phyloP scores from a whole-genome alignment of 2,888 invertebrate species.

The Lapara coniferarum region DNA sequence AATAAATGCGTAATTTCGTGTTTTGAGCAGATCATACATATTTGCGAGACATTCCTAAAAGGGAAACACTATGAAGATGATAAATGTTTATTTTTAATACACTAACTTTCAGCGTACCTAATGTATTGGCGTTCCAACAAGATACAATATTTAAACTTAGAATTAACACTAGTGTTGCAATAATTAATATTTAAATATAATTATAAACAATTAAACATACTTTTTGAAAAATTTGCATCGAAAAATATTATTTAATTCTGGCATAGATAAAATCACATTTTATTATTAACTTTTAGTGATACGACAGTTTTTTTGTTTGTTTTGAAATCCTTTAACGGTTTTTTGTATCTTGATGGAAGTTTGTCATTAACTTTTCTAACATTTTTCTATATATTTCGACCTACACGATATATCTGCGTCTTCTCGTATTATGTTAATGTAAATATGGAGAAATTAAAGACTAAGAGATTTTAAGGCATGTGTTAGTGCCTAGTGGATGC shows the following conservation, averaged over 20 bases:
- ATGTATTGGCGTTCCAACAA: slow-evolving; percentile 27
- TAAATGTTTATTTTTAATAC: slow-evolving; percentile 11
- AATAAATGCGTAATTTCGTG: neutral
- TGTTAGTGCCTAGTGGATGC: slow-evolving; percentile 75
- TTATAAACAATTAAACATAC: slow-evolving; percentile 13
- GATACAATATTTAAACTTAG: slow-evolving; percentile 25
- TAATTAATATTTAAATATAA: slow-evolving; percentile 1
- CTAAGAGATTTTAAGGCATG: slow-evolving; percentile 69
- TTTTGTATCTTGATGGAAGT: slow-evolving; percentile 23
- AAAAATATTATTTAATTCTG: neutral
- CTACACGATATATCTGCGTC: slow-evolving; percentile 47
- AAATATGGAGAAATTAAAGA: slow-evolving; percentile 80
- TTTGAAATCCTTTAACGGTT: neutral
- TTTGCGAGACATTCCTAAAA: slow-evolving; percentile 8
- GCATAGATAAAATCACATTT: neutral
- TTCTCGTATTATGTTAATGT: slow-evolving; percentile 57
- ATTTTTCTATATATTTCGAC: slow-evolving; percentile 35
- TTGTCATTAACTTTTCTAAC: slow-evolving; percentile 21
- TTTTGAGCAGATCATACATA: slow-evolving; percentile 17
- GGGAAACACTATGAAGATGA: neutral
- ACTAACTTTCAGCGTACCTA: slow-evolving; percentile 24
- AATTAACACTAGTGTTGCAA: slow-evolving; percentile 18
- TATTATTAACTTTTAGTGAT: neutral
- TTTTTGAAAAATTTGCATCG: slow-evolving; percentile 11
- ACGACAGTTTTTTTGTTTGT: neutral